These are phyloP conservation scores for Hipposideros larvatus DNA, from an alignment of 2,797 vertebrate species.

Conservation along the genomic window DNA sequence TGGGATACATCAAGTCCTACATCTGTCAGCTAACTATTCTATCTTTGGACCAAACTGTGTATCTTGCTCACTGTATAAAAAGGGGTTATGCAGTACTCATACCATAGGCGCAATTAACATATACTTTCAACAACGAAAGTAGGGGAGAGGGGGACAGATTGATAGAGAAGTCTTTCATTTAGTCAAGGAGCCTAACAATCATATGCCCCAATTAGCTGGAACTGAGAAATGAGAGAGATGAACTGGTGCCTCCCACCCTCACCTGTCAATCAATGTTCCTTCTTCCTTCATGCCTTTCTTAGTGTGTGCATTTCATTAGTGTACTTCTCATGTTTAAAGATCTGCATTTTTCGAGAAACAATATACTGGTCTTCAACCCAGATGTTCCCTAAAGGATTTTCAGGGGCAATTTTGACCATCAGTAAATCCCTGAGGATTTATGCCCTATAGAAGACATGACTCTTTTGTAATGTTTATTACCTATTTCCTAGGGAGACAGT, in stretches of 20 bases:
- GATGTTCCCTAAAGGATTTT: not conserved
- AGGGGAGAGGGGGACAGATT: no score
- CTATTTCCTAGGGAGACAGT: not conserved
- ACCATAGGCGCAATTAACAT: not conserved
- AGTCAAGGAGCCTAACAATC: not conserved
- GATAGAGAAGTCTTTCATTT: not conserved
- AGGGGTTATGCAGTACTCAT: not conserved
- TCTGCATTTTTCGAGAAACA: not conserved
- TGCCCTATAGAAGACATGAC: not conserved
- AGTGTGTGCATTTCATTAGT: not conserved
- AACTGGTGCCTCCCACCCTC: rapidly evolving
- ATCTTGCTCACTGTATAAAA: not conserved
- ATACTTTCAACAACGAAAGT: not conserved
- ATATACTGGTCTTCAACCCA: not conserved
- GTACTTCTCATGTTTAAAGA: not conserved
- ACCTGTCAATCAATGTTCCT: not conserved
- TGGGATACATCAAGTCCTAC: not conserved
- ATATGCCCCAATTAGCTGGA: not conserved
- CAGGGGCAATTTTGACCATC: not conserved
- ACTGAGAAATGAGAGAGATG: not conserved
- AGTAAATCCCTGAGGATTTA: not conserved
- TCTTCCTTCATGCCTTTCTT: not conserved
- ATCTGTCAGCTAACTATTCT: not conserved
- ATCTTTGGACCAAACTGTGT: not conserved
- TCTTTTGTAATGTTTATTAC: not conserved